Conservation (phyloP, 2,797 vertebrate species). For the Sciurus carolinensis region DNA sequence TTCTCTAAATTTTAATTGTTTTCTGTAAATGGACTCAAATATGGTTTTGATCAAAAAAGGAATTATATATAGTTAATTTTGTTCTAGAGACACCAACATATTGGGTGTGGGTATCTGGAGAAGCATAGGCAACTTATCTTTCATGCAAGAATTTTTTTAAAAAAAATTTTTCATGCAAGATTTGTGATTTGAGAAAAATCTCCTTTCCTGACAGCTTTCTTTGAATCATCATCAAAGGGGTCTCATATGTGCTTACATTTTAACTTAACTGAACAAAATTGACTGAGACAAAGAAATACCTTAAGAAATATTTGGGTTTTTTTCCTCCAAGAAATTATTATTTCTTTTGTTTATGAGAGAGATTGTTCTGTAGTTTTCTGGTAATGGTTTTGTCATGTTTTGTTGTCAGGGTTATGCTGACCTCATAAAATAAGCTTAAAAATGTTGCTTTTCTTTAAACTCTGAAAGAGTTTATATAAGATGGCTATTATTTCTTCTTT, state of each 20-base stretch:
- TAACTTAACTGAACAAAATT: conserved; percentile 50
- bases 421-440: conserved; percentile 72
- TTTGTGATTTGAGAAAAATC: conserved; percentile 27
- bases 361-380: conserved; percentile 31
- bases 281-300: not conserved
- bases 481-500: conserved; percentile 63
- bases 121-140: not conserved
- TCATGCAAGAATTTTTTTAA: too few species aligned
- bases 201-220: not conserved
- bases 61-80: conserved; percentile 40
- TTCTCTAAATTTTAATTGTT: conserved; percentile 53
- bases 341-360: conserved; percentile 54
- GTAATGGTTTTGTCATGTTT: conserved; percentile 51
- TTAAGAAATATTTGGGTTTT: not conserved
- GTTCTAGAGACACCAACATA: not conserved
- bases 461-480: conserved; percentile 46
- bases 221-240: not conserved
- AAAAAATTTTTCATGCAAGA: not conserved
- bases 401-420: conserved; percentile 55
- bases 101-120: not conserved
- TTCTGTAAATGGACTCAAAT: conserved; percentile 48
- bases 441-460: conserved; percentile 64
- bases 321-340: conserved; percentile 3
- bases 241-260: not conserved
- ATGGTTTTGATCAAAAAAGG: conserved; percentile 41